Evolutionary conservation across 2,113 vertebrate genomes (phyloP), one percentile per base, ranked within the genome.

Genomic region (Dendrocopos noguchii): DNA sequence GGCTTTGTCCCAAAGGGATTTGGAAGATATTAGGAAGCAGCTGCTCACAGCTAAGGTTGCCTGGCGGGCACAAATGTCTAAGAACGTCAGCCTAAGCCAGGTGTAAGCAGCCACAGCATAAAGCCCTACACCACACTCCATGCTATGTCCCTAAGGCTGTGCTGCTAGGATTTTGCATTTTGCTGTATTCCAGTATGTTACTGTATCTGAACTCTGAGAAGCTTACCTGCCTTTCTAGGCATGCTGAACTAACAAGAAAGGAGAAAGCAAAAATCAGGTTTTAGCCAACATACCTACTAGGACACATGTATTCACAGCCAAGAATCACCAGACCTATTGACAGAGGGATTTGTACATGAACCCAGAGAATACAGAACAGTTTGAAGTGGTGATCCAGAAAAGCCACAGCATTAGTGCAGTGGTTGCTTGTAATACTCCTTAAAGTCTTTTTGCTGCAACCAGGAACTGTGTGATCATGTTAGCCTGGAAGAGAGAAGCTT

Each of bases 1-100:
- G 84, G 67, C 79, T 92, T 75, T 72, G 89, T 47, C 88, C 74
- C 80, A 76, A 64, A 81, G 74, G 59, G 60, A 73, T 76, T 70
- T 44, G 39, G 33, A 66, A 87, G 67, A 34, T 6, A 25, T 33
- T 21, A 9, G 63, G 63, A 72, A 87, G 71, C 94, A 94, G 84
- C 63, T 92, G 87, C 81, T 79, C 50, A 33, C 22, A 50, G 68
- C 65, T 42, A 6, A 33, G 44, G 60, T 46, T 84, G 47, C 18
- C 60, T 80, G 73, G 82, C 61, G 88, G 46, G 31, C 60, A 77
- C 27, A 4, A 73, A 27, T 71, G 76, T 39, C 28, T 21, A 27
- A 57, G 71, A 52, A 20, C 42, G 68, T 15, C 68, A 71, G 34
- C 18, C n/a, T 50, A 61, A 57, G 59, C 9, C 64, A 90, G 82